phyloP scores from a whole-genome alignment of 2,113 vertebrate species.

The Bos indicus region DNA sequence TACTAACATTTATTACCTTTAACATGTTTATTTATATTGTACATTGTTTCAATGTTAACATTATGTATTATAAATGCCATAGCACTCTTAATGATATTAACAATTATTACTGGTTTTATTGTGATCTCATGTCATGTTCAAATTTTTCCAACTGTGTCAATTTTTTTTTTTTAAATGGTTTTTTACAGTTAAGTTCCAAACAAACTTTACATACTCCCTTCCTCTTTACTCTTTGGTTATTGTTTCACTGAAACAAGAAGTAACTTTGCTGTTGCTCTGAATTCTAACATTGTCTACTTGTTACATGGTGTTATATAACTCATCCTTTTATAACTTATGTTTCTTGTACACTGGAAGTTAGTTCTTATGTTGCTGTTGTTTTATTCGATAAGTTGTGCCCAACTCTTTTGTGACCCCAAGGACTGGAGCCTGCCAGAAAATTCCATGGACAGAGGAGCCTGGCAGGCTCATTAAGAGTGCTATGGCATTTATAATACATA shows the following conservation, averaged over 20 bases:
- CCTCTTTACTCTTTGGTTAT: background rate
- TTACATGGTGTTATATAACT: background rate
- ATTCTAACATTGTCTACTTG: background rate
- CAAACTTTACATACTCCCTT: background rate
- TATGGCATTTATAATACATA: no score
- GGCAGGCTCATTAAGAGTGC: no score
- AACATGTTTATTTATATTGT: background rate
- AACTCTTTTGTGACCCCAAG: background rate
- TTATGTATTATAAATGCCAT: background rate
- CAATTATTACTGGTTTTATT: background rate
- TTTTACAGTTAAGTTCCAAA: background rate
- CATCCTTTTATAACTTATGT: background rate
- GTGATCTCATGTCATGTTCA: background rate
- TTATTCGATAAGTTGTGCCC: background rate
- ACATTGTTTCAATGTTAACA: background rate
- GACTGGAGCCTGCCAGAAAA: background rate
- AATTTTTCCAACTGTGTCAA: background rate
- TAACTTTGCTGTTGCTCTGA: background rate
- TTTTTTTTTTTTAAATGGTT: background rate
- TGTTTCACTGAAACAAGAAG: background rate
- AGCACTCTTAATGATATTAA: background rate
- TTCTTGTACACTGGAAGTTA: background rate
- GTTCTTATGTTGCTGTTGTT: background rate
- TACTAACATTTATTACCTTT: background rate
- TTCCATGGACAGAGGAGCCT: no score